Evolutionary conservation across 2,113 vertebrate genomes (phyloP).

Genomic region (Albula glossodonta): DNA sequence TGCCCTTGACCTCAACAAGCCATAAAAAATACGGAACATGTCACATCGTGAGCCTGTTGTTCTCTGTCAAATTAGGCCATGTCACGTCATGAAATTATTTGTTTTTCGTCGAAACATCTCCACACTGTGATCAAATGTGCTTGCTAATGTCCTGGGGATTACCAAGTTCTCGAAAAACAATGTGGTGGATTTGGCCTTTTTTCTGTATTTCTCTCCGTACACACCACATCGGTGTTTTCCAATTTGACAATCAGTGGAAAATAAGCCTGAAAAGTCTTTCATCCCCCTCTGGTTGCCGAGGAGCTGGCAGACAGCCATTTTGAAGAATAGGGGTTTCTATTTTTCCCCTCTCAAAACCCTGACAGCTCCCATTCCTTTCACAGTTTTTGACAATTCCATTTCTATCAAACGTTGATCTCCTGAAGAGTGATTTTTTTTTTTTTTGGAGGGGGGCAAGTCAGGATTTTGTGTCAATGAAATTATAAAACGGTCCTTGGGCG

Average conservation of each 20-base stretch:
- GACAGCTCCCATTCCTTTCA: conserved; percentile 28
- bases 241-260: not conserved
- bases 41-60: too few species aligned
- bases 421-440: not conserved
- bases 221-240: not conserved
- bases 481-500: conserved; percentile 3
- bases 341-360: conserved; percentile 39
- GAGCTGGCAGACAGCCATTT: conserved; percentile 24
- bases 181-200: not conserved
- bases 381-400: conserved; percentile 47
- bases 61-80: too few species aligned
- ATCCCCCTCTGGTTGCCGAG: conserved; percentile 32
- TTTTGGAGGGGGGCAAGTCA: not conserved
- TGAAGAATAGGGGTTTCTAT: conserved; percentile 45
- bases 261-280: conserved; percentile 6
- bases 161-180: not conserved
- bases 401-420: conserved; percentile 31
- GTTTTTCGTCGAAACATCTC: not conserved
- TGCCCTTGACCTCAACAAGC: too few species aligned
- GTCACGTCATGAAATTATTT: too few species aligned
- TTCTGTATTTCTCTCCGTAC: not conserved
- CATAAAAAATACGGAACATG: too few species aligned
- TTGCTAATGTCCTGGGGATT: not conserved
- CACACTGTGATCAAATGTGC: not conserved
- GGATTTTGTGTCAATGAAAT: not conserved